Conservation (phyloP, 2,888 invertebrate species). For the Eupithecia subumbrata region DNA sequence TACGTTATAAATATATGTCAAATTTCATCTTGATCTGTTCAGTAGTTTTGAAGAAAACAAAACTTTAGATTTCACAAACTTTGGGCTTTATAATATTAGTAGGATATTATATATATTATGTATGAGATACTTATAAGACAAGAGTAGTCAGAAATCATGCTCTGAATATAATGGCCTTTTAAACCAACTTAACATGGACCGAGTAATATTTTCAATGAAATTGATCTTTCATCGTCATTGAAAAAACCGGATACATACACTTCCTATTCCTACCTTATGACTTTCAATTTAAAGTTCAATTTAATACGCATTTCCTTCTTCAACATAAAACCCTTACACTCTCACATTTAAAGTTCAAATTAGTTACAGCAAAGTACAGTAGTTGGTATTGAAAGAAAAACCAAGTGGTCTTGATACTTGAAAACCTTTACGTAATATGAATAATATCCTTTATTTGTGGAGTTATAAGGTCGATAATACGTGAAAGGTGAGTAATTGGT, state of each 20-base stretch:
- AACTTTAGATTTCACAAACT: no score
- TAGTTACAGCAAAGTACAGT: background rate
- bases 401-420: conserved; percentile 10
- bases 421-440: conserved; percentile 9
- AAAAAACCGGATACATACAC: conserved; percentile 27
- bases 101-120: no score
- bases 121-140: no score
- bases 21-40: no score
- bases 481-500: conserved; percentile 25
- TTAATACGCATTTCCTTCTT: background rate
- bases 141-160: no score
- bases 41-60: no score
- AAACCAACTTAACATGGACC: background rate
- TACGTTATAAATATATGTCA: no score
- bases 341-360: conserved; percentile 8
- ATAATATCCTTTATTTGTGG: conserved; percentile 2
- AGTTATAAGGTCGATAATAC: conserved; percentile 21
- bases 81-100: no score
- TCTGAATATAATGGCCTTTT: no score
- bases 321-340: background rate
- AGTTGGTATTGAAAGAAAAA: conserved; percentile 11
- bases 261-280: conserved; percentile 21
- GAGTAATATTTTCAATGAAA: conserved; percentile 19
- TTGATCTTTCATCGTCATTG: conserved; percentile 31
- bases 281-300: conserved; percentile 14